Percentiles rank a stretch among this genome's conserved stretches.
Evolutionary conservation across 2,113 vertebrate genomes (phyloP).

Genomic region (Sminthopsis crassicaudata): DNA sequence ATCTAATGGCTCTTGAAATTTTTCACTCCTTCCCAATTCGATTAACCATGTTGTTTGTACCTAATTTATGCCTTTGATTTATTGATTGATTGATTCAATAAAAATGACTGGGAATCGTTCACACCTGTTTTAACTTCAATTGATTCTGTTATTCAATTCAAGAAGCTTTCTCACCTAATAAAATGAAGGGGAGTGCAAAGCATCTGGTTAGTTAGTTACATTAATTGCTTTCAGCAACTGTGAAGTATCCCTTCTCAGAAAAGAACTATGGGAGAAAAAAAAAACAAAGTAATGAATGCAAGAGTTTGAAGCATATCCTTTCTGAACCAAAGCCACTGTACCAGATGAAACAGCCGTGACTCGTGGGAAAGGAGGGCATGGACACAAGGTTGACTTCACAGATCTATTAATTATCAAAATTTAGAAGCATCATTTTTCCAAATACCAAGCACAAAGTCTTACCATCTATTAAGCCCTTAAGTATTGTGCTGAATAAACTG

Average conservation of each 20-base stretch:
- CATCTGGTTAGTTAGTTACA: background rate
- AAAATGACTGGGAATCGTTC: background rate
- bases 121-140: background rate
- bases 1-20: background rate
- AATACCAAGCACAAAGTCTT: background rate
- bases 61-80: background rate
- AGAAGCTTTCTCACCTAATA: background rate
- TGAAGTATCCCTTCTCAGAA: background rate
- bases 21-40: background rate
- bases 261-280: background rate
- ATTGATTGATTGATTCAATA: background rate
- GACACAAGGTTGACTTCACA: background rate
- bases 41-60: background rate
- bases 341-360: background rate
- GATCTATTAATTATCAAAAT: background rate
- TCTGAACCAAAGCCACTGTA: background rate
- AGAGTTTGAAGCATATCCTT: background rate
- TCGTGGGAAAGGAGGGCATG: background rate
- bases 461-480: background rate
- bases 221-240: background rate
- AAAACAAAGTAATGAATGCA: background rate
- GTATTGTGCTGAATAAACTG: background rate
- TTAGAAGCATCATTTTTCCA: too few relatives aligned
- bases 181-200: background rate
- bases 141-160: background rate